Conservation (phyloP, 2,113 vertebrate species). For the Trogon surrucura region DNA sequence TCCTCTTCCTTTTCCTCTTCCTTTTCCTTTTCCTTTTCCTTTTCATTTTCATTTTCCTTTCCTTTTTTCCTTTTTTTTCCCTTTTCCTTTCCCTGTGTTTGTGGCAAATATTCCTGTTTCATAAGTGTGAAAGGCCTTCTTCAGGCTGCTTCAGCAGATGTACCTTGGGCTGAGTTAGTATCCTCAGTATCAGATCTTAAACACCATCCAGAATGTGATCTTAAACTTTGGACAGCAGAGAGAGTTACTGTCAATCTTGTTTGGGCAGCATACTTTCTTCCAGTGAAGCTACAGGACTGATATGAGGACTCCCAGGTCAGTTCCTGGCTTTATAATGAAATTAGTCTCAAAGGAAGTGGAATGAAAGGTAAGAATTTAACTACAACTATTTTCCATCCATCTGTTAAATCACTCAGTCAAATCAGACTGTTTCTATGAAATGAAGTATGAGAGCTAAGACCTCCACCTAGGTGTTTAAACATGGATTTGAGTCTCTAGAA, state of each 20-base stretch:
- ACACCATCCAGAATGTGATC: background rate
- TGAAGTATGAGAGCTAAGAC: background rate
- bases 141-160: background rate
- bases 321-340: background rate
- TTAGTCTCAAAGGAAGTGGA: background rate
- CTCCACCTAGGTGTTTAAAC: background rate
- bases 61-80: background rate
- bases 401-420: background rate
- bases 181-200: background rate
- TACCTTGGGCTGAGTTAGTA: background rate
- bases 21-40: background rate
- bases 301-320: background rate
- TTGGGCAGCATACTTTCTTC: background rate
- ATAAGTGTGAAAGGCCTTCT: background rate
- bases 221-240: background rate
- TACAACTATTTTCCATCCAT: background rate
- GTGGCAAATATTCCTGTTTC: background rate
- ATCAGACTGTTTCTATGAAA: background rate
- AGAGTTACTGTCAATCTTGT: background rate
- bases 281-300: background rate
- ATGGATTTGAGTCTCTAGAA: background rate
- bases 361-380: background rate
- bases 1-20: background rate
- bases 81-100: background rate
- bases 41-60: background rate